A percentile compares a stretch with the other conserved stretches of the same genome.
These are phyloP conservation scores for Menidia menidia DNA, from an alignment of 2,797 vertebrate genomes.

Conservation along the genomic window DNA sequence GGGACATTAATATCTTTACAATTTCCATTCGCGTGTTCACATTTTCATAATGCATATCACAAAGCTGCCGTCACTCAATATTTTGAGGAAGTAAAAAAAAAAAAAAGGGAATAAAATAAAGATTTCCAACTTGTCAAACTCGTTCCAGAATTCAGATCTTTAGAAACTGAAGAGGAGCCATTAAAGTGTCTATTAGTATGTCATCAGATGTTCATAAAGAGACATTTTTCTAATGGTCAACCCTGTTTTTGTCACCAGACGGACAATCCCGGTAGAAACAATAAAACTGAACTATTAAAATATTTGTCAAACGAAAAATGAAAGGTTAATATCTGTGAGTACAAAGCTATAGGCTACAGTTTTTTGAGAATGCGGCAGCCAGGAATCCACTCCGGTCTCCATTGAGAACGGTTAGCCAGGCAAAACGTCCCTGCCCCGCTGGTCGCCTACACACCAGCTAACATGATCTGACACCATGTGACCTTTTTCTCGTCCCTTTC, in stretches of 20 bases:
- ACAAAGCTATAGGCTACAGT: background rate
- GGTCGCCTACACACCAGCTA: constrained; percentile 34
- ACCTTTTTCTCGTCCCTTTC: constrained; percentile 45
- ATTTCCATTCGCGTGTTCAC: background rate
- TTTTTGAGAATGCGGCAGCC: constrained; percentile 17
- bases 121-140: background rate
- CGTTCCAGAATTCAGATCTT: background rate
- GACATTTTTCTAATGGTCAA: no score
- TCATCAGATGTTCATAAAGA: background rate
- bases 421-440: constrained; percentile 28
- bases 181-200: background rate
- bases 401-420: constrained; percentile 39
- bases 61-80: background rate
- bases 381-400: constrained; percentile 19
- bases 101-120: background rate
- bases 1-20: no score
- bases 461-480: constrained; percentile 47
- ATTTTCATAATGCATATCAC: background rate
- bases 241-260: no score
- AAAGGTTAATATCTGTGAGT: background rate
- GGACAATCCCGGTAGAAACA: no score
- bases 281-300: background rate
- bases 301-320: background rate
- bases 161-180: background rate
- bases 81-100: background rate